Conservation (phyloP, 1,140 invertebrate species). For the Caenorhabditis latens region DNA sequence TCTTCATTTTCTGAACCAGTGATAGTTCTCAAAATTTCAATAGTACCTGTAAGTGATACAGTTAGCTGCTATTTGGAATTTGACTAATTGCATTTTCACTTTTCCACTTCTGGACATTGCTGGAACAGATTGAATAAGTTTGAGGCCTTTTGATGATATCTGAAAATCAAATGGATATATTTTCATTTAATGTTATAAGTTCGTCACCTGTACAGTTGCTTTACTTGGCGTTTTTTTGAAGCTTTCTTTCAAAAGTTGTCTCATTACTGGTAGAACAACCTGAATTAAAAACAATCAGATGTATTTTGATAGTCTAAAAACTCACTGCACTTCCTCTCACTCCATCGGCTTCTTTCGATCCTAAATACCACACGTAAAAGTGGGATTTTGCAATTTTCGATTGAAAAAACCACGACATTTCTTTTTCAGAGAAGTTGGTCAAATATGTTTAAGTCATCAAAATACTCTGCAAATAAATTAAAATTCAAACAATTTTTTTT, state of each 20-base stretch:
- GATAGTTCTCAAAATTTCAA: no score
- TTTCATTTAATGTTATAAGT: constrained; percentile 49
- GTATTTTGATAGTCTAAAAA: background rate
- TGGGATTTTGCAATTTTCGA: constrained; percentile 83
- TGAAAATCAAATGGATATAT: constrained; percentile 79
- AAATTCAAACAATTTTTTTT: constrained; percentile 1
- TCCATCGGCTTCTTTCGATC: constrained; percentile 92
- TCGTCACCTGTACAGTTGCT: constrained; percentile 82
- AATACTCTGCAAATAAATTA: background rate
- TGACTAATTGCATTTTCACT: constrained; percentile 83
- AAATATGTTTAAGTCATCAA: constrained; percentile 34
- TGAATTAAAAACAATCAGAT: background rate
- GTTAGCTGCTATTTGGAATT: constrained; percentile 94
- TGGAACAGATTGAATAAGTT: constrained; percentile 86
- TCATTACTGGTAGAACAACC: constrained; percentile 86
- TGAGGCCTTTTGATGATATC: constrained; percentile 91
- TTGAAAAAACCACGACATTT: constrained; percentile 63
- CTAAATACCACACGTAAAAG: constrained; percentile 97
- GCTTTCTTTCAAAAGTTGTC: constrained; percentile 87
- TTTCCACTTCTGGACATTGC: constrained; percentile 80
- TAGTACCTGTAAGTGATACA: constrained; percentile 82
- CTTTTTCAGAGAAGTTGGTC: background rate
- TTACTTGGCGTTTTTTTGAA: constrained; percentile 90
- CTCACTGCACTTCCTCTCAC: constrained; percentile 84
- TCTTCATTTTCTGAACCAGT: no score